These are phyloP conservation scores for Odontamblyopus lacepedii DNA, from an alignment of 2,797 vertebrate genomes.

Conservation along the genomic window DNA sequence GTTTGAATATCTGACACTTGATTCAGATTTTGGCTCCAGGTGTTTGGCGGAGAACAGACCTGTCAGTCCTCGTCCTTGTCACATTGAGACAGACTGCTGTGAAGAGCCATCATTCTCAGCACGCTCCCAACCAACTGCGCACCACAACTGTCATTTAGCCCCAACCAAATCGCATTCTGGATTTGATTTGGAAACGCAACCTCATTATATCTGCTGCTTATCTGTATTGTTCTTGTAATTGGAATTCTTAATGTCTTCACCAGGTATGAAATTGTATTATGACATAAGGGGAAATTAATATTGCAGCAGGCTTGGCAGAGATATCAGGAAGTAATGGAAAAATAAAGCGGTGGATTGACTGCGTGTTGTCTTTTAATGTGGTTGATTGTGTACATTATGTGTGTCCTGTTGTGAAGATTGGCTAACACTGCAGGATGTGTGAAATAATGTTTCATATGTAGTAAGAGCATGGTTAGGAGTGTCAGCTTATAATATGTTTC, in stretches of 20 bases:
- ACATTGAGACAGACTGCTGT: constrained; percentile 27
- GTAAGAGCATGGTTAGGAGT: background rate
- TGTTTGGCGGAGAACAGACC: constrained; percentile 51
- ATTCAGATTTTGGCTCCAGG: constrained; percentile 59
- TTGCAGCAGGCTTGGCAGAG: constrained; percentile 25
- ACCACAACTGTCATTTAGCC: constrained; percentile 6
- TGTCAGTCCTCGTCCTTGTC: constrained; percentile 58
- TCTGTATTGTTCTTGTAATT: constrained; percentile 58
- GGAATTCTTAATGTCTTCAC: constrained; percentile 57
- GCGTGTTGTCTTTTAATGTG: constrained; percentile 15
- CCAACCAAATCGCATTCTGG: constrained; percentile 16
- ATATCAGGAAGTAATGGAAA: constrained; percentile 47
- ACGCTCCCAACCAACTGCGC: background rate
- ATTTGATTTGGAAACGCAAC: constrained; percentile 41
- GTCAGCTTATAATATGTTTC: background rate
- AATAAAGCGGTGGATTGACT: constrained; percentile 22
- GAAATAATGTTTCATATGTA: background rate
- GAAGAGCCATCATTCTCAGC: constrained; percentile 23
- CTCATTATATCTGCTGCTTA: constrained; percentile 48
- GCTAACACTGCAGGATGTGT: background rate
- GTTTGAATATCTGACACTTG: constrained; percentile 64
- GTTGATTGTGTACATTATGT: constrained; percentile 1
- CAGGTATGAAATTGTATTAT: constrained; percentile 54
- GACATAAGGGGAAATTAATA: constrained; percentile 49
- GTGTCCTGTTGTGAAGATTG: constrained; percentile 4